phyloP scores from a whole-genome alignment of 2,797 vertebrate species.

The Sebastes ruberrimus region DNA sequence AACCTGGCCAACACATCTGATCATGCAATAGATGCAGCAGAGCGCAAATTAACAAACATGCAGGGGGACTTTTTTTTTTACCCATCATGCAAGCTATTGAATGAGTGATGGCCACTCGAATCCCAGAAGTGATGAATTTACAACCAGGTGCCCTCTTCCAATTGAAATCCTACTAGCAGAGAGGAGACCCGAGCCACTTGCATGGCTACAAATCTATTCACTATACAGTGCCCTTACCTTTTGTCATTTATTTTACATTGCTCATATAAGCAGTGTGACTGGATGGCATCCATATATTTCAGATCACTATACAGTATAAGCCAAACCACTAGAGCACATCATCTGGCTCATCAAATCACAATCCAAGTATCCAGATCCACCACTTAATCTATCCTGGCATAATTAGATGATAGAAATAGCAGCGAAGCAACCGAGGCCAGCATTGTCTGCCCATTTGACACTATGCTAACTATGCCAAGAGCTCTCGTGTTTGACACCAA shows the following conservation, averaged over 20 bases:
- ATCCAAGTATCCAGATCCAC: constrained; percentile 42
- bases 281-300: constrained; percentile 23
- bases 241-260: constrained; percentile 26
- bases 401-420: constrained; percentile 34
- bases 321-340: constrained; percentile 46
- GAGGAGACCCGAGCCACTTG: background rate
- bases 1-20: background rate
- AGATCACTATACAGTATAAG: constrained; percentile 24
- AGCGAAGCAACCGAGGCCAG: constrained; percentile 44
- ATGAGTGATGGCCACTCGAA: constrained; percentile 6
- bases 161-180: background rate
- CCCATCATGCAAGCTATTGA: background rate
- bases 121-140: constrained; percentile 17
- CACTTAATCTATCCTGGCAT: constrained; percentile 45
- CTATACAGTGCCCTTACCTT: background rate
- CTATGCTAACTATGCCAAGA: constrained; percentile 42
- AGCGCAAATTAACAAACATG: constrained; percentile 9
- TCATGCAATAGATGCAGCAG: constrained; percentile 6
- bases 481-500: constrained; percentile 35
- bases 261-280: constrained; percentile 11
- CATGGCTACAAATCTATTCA: background rate
- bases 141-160: constrained; percentile 3
- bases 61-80: background rate
- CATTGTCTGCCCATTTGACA: constrained; percentile 33
- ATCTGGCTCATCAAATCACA: constrained; percentile 60